Conservation (phyloP, 2,113 vertebrate species). For the Larimichthys polyactis region DNA sequence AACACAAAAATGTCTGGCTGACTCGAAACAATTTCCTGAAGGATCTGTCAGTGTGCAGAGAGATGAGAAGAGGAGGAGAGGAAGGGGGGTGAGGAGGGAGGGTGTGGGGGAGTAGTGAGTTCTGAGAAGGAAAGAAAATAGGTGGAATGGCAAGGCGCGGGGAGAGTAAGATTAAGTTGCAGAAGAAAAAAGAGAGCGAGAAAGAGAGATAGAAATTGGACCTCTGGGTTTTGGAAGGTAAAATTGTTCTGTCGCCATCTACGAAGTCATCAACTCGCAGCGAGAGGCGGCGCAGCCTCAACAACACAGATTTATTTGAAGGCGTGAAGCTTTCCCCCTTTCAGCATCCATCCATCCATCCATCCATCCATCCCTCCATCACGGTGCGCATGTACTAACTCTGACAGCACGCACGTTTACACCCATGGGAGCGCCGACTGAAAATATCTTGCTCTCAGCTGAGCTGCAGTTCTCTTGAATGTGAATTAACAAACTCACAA, state of each 20-base stretch:
- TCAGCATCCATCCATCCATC: slow-evolving; percentile 55
- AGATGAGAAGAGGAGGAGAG: slow-evolving; percentile 36
- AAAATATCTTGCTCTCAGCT: slow-evolving; percentile 54
- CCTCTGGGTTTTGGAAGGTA: slow-evolving; percentile 43
- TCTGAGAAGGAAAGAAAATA: slow-evolving; percentile 63
- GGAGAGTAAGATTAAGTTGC: slow-evolving; percentile 67
- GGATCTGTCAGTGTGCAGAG: slow-evolving; percentile 77
- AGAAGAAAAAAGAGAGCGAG: slow-evolving; percentile 23
- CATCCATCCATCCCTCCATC: slow-evolving; percentile 52
- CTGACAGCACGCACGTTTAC: slow-evolving; percentile 44
- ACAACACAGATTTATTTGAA: slow-evolving; percentile 66
- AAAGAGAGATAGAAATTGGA: slow-evolving; percentile 45
- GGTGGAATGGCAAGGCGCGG: slow-evolving; percentile 53
- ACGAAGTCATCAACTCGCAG: slow-evolving; percentile 50
- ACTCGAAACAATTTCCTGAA: slow-evolving; percentile 82
- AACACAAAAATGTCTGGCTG: slow-evolving; percentile 78
- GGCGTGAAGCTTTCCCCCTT: slow-evolving; percentile 40
- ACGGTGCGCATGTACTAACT: slow-evolving; percentile 38
- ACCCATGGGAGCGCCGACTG: slow-evolving; percentile 63
- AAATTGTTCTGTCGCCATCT: slow-evolving; percentile 37
- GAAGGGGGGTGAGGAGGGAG: background rate
- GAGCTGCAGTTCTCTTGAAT: slow-evolving; percentile 31
- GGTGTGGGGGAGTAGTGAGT: slow-evolving; percentile 18
- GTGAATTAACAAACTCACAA: slow-evolving; percentile 56
- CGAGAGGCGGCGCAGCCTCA: slow-evolving; percentile 22